Conservation (phyloP, 2,113 vertebrate species). For the Psettodes erumei region DNA sequence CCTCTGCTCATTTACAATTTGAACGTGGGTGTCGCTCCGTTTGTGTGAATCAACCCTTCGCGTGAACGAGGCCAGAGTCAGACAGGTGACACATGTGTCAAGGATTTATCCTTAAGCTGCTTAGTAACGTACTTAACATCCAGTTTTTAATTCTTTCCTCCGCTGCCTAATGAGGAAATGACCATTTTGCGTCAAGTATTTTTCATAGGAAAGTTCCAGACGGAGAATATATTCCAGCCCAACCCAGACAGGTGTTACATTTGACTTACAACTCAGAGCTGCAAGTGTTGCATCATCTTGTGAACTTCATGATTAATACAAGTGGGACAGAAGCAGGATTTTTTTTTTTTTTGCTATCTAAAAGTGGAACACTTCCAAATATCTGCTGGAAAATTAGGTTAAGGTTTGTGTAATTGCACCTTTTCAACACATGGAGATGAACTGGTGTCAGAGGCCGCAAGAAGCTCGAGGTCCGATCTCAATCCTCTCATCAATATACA, state of each 20-base stretch:
- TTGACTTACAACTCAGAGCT: constrained; percentile 37
- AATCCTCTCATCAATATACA: constrained; percentile 63
- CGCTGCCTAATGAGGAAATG: neutral
- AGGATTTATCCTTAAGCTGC: constrained; percentile 18
- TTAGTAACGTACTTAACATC: neutral
- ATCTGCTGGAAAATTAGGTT: constrained; percentile 34
- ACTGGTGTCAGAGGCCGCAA: constrained; percentile 50
- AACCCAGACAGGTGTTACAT: constrained; percentile 31
- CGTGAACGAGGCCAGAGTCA: constrained; percentile 7
- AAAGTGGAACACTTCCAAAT: constrained; percentile 4
- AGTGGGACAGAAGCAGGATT: constrained; percentile 7
- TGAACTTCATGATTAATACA: constrained; percentile 29
- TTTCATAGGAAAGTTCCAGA: neutral
- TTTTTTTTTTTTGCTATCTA: neutral
- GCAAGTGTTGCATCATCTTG: constrained; percentile 46
- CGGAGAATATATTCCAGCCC: constrained; percentile 1
- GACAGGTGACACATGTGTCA: constrained; percentile 16
- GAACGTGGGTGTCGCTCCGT: neutral
- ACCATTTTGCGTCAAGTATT: constrained; percentile 13
- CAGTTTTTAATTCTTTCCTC: neutral
- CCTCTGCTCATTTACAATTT: neutral
- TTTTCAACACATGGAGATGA: constrained; percentile 42
- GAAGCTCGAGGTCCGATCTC: constrained; percentile 35
- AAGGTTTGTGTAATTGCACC: constrained; percentile 3
- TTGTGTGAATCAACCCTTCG: neutral